phyloP scores from a whole-genome alignment of 2,113 vertebrate genomes.

The Saguinus midas region DNA sequence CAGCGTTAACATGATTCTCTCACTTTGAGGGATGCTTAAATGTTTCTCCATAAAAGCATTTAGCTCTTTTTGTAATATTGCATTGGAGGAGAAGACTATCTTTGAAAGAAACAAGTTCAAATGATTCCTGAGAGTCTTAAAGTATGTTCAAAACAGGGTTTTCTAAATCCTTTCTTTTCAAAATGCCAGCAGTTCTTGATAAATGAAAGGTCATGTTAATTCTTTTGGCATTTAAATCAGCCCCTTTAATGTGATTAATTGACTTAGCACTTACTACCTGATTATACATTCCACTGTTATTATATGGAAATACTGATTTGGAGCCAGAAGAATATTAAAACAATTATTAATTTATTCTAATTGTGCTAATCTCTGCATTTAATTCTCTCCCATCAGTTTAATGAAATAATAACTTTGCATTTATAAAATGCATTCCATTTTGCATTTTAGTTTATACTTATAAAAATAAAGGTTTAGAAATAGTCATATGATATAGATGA shows the following conservation, averaged over 20 bases:
- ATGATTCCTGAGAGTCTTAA: slow-evolving; percentile 3
- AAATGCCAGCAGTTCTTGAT: slow-evolving; percentile 52
- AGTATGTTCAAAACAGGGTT: slow-evolving; percentile 3
- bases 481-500: not conserved
- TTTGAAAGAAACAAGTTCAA: not conserved
- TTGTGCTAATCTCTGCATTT: slow-evolving; percentile 45
- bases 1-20: not conserved
- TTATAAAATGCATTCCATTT: slow-evolving; percentile 26
- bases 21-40: not conserved
- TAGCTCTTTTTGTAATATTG: not conserved
- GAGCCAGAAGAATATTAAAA: slow-evolving; percentile 68
- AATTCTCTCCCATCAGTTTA: slow-evolving; percentile 38
- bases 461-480: slow-evolving; percentile 25
- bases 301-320: slow-evolving; percentile 53
- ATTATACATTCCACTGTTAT: slow-evolving; percentile 60
- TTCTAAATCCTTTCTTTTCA: slow-evolving; percentile 47
- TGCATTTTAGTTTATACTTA: not conserved
- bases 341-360: slow-evolving; percentile 56
- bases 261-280: slow-evolving; percentile 59
- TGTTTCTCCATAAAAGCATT: not conserved
- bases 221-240: slow-evolving; percentile 52
- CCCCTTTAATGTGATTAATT: slow-evolving; percentile 50
- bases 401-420: slow-evolving; percentile 41
- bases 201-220: slow-evolving; percentile 62
- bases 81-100: not conserved